Evolutionary conservation across 35 echinoderm and acorn worm species (phyloP).

Genomic region (Chiridota heheva): DNA sequence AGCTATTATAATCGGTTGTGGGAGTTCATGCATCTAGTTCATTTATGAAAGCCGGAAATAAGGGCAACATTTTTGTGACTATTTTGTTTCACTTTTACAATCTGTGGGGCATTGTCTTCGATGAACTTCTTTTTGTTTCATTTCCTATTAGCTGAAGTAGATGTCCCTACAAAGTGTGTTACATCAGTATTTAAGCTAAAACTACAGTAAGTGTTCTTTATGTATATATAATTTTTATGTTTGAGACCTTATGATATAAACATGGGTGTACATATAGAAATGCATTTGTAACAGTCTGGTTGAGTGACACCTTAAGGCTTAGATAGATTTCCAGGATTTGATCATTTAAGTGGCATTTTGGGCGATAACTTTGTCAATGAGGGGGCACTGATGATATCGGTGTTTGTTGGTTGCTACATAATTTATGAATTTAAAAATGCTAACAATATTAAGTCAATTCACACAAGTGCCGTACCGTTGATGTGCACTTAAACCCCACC

Average conservation of each 20-base stretch:
- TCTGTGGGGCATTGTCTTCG: no score
- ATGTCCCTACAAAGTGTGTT: slow-evolving; percentile 89
- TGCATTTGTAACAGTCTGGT: background rate
- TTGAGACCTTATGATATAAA: background rate
- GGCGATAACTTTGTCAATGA: no score
- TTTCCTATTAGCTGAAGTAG: slow-evolving; percentile 41
- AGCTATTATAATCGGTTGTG: background rate
- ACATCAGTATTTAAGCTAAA: slow-evolving; percentile 67
- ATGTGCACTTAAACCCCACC: no score
- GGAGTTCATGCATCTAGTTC: background rate
- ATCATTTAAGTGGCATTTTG: background rate
- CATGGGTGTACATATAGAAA: background rate
- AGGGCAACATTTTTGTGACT: background rate
- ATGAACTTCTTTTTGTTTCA: slow-evolving; percentile 27
- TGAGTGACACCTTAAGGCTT: background rate
- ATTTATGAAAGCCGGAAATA: background rate
- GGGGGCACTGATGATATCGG: no score
- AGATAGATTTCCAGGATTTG: background rate
- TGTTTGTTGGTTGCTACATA: no score
- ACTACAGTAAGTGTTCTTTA: slow-evolving; percentile 62
- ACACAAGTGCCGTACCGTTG: no score
- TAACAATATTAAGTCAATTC: no score
- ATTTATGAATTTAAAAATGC: no score
- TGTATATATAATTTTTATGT: background rate
- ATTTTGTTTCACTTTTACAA: no score